Conservation (phyloP, 1,140 invertebrate genomes). For the Drosophila bifasciata region DNA sequence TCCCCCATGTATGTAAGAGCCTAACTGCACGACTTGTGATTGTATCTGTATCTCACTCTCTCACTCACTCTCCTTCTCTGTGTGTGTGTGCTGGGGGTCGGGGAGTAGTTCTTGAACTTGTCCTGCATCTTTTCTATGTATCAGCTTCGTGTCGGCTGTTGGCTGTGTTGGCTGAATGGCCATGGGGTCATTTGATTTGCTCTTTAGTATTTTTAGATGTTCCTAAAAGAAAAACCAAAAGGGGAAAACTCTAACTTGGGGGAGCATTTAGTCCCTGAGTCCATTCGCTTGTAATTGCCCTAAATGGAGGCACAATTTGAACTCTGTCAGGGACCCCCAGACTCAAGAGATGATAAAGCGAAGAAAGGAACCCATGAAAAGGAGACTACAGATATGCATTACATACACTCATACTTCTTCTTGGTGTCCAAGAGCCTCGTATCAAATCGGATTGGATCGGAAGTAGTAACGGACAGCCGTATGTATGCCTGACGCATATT, state of each 20-base stretch:
- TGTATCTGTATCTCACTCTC: constrained; percentile 21
- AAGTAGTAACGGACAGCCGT: no score
- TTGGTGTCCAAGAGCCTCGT: constrained; percentile 20
- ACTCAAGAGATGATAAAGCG: constrained; percentile 4
- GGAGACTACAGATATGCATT: background rate
- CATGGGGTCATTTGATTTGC: constrained; percentile 74
- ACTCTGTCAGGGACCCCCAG: constrained; percentile 27
- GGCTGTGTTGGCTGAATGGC: constrained; percentile 15
- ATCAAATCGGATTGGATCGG: constrained; percentile 69
- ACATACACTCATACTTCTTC: background rate
- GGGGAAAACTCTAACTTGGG: constrained; percentile 30
- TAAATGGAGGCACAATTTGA: constrained; percentile 37
- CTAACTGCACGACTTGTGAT: constrained; percentile 54
- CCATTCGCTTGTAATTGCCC: constrained; percentile 36
- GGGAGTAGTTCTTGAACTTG: constrained; percentile 74
- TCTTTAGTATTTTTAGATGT: constrained; percentile 72
- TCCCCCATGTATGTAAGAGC: constrained; percentile 54
- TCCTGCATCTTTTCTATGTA: constrained; percentile 79
- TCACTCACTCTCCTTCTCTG: constrained; percentile 1
- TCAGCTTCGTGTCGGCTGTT: constrained; percentile 53
- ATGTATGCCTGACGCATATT: constrained; percentile 64
- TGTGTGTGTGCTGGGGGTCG: constrained; percentile 40
- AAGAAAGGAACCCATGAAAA: no score
- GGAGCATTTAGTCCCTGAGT: constrained; percentile 14
- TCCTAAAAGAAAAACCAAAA: constrained; percentile 1